Conservation (phyloP, 2,888 invertebrate species). For the Ephialtes manifestator region DNA sequence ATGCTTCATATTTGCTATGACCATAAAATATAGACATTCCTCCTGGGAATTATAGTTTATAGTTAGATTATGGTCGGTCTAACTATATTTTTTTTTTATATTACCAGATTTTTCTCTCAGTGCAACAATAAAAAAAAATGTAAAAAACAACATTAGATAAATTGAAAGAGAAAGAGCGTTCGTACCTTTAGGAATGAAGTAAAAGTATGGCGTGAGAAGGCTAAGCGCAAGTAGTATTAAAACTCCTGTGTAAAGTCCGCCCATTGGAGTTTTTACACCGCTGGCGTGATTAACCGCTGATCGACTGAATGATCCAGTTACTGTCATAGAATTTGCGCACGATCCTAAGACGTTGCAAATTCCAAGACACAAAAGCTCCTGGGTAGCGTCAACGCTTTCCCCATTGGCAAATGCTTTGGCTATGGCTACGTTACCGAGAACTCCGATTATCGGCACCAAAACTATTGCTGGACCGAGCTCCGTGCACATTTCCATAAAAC, state of each 20-base stretch:
- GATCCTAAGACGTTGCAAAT: conserved; percentile 95
- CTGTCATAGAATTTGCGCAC: conserved; percentile 96
- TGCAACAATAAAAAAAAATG: neutral
- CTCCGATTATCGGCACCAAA: conserved; percentile 95
- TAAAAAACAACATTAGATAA: neutral
- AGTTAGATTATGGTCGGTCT: too few relatives aligned
- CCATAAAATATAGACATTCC: too few relatives aligned
- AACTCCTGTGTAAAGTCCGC: conserved; percentile 93
- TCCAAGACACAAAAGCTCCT: conserved; percentile 95
- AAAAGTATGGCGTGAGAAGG: conserved; percentile 95
- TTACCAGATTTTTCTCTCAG: too few relatives aligned
- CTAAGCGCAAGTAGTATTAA: conserved; percentile 94
- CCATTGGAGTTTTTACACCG: conserved; percentile 95
- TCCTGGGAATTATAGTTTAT: too few relatives aligned
- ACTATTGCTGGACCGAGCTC: conserved; percentile 95
- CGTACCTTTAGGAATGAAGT: conserved; percentile 92
- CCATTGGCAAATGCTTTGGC: conserved; percentile 97
- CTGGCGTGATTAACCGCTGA: conserved; percentile 98
- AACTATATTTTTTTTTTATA: too few relatives aligned
- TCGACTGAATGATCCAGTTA: conserved; percentile 95
- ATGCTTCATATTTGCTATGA: too few relatives aligned
- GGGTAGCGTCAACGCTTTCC: conserved; percentile 94
- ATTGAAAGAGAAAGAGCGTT: neutral
- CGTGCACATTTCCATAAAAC: conserved; percentile 91
- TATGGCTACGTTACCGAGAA: conserved; percentile 97